Evolutionary conservation across 2,888 invertebrate species (phyloP).

Genomic region (Cordilura impudica): DNA sequence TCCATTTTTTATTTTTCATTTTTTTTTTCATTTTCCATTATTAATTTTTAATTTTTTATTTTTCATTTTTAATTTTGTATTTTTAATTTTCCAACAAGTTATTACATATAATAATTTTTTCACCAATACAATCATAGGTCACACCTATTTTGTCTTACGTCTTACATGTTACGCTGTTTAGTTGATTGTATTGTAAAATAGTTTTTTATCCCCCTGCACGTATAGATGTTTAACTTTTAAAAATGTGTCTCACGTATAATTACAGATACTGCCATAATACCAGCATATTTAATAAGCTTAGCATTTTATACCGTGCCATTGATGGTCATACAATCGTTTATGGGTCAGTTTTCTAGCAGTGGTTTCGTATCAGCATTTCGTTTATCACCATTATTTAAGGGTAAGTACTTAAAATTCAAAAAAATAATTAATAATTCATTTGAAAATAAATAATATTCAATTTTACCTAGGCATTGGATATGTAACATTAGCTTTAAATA

Average conservation of each 20-base stretch:
- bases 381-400: slow-evolving; percentile 91
- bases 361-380: slow-evolving; percentile 90
- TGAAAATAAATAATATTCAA: too few relatives aligned
- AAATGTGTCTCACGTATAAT: background rate
- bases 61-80: too few relatives aligned
- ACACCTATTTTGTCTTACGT: too few relatives aligned
- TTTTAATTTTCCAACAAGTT: too few relatives aligned
- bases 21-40: too few relatives aligned
- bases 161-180: too few relatives aligned
- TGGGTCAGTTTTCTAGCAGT: slow-evolving; percentile 91
- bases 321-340: slow-evolving; percentile 91
- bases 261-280: slow-evolving; percentile 68
- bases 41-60: too few relatives aligned
- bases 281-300: slow-evolving; percentile 80
- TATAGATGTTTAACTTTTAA: background rate
- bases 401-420: slow-evolving; percentile 77
- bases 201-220: too few relatives aligned
- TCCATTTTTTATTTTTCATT: too few relatives aligned
- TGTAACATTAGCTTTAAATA: slow-evolving; percentile 86
- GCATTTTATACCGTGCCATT: slow-evolving; percentile 89
- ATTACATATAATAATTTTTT: too few relatives aligned
- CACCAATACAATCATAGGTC: too few relatives aligned
- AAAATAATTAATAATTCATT: background rate
- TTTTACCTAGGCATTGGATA: slow-evolving; percentile 92
- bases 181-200: too few relatives aligned